Percentiles rank a stretch among this genome's conserved stretches.
Evolutionary conservation across 2,888 invertebrate species (phyloP).

Genomic region (Atherix ibis): DNA sequence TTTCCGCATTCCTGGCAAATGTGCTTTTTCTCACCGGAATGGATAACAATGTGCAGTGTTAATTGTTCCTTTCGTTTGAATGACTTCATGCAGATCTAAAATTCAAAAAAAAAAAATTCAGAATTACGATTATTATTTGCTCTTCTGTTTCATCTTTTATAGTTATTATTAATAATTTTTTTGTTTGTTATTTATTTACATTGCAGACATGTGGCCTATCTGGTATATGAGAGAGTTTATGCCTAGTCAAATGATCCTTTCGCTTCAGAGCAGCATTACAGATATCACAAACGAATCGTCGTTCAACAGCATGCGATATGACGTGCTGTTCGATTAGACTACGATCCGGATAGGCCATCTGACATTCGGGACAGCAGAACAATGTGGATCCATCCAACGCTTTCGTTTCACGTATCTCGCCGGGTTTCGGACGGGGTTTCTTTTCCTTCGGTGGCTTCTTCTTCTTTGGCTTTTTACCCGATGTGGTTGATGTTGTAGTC

Average conservation of each 20-base stretch:
- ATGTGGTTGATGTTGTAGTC: conserved; percentile 23
- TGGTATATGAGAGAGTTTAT: conserved; percentile 78
- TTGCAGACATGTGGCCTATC: conserved; percentile 78
- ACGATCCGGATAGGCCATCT: conserved; percentile 79
- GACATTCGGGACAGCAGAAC: conserved; percentile 77
- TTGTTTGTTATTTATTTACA: too few species aligned
- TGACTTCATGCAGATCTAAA: conserved; percentile 61
- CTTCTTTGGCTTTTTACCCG: conserved; percentile 34
- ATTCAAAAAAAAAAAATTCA: conserved; percentile 1
- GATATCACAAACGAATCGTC: conserved; percentile 74
- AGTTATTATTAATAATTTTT: too few species aligned
- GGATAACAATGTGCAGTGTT: conserved; percentile 76
- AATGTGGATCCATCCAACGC: conserved; percentile 66
- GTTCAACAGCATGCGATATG: conserved; percentile 71
- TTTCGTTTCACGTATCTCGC: conserved; percentile 37
- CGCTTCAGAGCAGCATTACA: conserved; percentile 77
- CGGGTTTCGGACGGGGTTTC: conserved; percentile 58
- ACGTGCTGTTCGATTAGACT: conserved; percentile 70
- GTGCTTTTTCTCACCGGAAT: conserved; percentile 77
- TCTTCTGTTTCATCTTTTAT: too few species aligned
- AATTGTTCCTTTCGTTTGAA: conserved; percentile 82
- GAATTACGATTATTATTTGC: neutral
- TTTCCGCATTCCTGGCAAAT: conserved; percentile 78
- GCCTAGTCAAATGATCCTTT: conserved; percentile 72
- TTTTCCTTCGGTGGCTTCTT: conserved; percentile 50